Evolutionary conservation across 2,888 invertebrate genomes (phyloP).

Genomic region (Homarus gammarus): DNA sequence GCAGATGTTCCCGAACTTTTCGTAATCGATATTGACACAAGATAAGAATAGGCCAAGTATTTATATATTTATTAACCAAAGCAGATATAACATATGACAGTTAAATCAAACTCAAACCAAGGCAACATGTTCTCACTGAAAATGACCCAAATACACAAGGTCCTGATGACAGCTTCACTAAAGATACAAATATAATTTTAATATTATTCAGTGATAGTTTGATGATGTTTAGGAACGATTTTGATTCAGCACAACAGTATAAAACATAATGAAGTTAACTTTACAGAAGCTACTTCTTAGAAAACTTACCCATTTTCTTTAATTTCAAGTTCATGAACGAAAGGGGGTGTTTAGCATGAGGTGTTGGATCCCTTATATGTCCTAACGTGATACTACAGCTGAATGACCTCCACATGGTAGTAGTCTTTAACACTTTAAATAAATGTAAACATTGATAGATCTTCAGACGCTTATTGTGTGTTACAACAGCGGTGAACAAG

Average conservation of each 20-base stretch:
- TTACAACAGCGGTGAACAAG: background rate
- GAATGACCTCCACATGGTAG: too few species aligned
- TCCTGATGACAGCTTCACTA: background rate
- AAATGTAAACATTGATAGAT: slow-evolving; percentile 16
- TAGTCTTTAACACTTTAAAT: background rate
- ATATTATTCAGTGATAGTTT: background rate
- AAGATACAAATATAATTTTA: background rate
- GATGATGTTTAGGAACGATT: background rate
- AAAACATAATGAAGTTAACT: background rate
- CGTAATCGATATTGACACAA: slow-evolving; percentile 44
- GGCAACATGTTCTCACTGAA: background rate
- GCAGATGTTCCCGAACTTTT: slow-evolving; percentile 62
- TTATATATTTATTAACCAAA: slow-evolving; percentile 21
- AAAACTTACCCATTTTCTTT: slow-evolving; percentile 32
- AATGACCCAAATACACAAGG: background rate
- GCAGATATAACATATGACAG: background rate
- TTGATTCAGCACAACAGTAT: background rate
- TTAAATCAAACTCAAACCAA: background rate
- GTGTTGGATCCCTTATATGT: background rate
- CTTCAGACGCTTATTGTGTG: background rate
- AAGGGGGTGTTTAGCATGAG: background rate
- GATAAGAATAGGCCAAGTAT: background rate
- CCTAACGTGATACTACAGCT: background rate
- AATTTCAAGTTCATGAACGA: background rate
- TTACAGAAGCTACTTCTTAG: background rate